Evolutionary conservation across 2,888 invertebrate species (phyloP).

Genomic region (Koerneria pararmatus): DNA sequence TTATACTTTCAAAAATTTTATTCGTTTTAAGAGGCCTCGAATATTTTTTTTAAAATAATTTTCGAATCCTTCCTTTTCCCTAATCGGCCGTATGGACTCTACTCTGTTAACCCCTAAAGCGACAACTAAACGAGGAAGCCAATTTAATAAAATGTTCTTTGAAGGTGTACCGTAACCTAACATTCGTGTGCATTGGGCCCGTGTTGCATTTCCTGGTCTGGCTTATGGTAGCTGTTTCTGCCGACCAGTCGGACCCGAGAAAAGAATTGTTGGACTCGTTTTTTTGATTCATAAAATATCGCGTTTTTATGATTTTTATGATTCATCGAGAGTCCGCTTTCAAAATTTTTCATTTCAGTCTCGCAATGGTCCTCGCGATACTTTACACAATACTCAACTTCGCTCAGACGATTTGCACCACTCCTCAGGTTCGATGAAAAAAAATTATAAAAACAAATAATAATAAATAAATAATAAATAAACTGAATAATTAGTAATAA

Average conservation of each 20-base stretch:
- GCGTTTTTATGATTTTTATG: background rate
- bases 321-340: background rate
- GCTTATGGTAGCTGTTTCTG: conserved; percentile 11
- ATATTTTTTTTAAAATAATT: too few species aligned
- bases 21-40: too few species aligned
- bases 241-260: background rate
- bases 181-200: conserved; percentile 12
- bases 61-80: too few species aligned
- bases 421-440: conserved; percentile 1
- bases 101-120: too few species aligned
- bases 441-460: background rate
- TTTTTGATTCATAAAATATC: background rate
- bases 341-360: conserved; percentile 1
- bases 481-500: too few species aligned
- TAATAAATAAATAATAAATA: background rate
- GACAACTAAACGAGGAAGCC: too few species aligned
- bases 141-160: too few species aligned
- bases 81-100: too few species aligned
- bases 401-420: conserved; percentile 1
- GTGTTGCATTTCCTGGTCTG: conserved; percentile 1
- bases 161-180: conserved; percentile 18
- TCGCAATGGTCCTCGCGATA: background rate
- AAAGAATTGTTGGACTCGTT: background rate
- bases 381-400: conserved; percentile 11
- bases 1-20: too few species aligned